phyloP scores from a whole-genome alignment of 2,113 vertebrate genomes.

The Campylorhamphus procurvoides region DNA sequence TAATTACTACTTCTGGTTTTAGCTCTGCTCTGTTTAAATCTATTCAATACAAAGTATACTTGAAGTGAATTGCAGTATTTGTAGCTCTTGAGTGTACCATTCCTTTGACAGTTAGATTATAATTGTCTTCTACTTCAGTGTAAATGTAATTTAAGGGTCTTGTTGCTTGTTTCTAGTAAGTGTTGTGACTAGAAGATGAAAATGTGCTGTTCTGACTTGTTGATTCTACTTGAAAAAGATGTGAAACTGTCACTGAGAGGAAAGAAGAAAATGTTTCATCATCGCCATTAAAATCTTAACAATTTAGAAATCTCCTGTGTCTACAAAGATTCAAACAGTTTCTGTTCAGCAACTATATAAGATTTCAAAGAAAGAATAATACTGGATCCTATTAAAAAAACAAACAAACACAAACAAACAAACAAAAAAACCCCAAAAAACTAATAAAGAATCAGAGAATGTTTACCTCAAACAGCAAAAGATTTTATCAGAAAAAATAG shows the following conservation, averaged over 20 bases:
- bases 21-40: constrained; percentile 1
- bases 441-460: background rate
- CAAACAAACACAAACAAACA: too few relatives aligned
- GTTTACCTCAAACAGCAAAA: background rate
- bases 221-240: constrained; percentile 21
- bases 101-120: constrained; percentile 45
- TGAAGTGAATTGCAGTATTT: background rate
- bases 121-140: constrained; percentile 13
- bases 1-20: background rate
- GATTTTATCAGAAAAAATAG: background rate
- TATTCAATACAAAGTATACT: constrained; percentile 20
- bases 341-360: constrained; percentile 6
- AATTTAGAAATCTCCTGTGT: background rate
- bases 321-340: constrained; percentile 44
- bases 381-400: background rate
- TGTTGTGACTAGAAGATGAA: constrained; percentile 59
- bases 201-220: constrained; percentile 34
- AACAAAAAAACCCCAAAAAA: background rate
- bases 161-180: constrained; percentile 50
- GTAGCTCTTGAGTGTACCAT: background rate
- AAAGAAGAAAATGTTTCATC: constrained; percentile 51
- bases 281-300: constrained; percentile 33
- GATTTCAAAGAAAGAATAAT: background rate
- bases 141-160: constrained; percentile 53
- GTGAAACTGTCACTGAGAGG: constrained; percentile 1